Evolutionary conservation across 1,140 invertebrate species (phyloP), one percentile per base, ranked within the genome.

Genomic region (Zophobas morio): DNA sequence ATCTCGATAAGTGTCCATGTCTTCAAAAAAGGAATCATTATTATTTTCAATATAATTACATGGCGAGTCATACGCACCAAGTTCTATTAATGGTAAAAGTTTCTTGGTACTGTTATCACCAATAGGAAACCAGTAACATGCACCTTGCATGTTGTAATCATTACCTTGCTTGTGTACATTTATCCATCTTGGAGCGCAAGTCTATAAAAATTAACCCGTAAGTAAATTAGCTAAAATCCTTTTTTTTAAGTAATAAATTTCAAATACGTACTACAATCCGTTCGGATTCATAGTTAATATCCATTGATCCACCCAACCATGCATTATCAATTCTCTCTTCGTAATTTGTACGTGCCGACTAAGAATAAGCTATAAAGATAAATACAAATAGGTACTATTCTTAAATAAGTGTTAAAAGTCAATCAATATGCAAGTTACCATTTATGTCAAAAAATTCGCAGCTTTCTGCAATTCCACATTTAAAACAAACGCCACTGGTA

Each of bases 301-400:
- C 79, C 75, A 80, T 80, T 1, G 79, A 54, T 6, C 75, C 79
- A n/a, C 79, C 79, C 51, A 78, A 71, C 79, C 79, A 80, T 1
- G 79, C 75, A 53, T 76, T 36, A 49, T 80, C 79, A 1, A 77
- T 33, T 20, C 49, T 70, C 39, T 79, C 72, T 5, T 34, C 57
- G 47, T 63, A 75, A 51, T 49, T 34, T 51, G 2, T 34, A 51
- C 6, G 1, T 8, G 33, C 3, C 6, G 66, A 2, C 1, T 8
- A 6, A 6, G 1, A 40, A 35, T 39, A 20, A 20, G 20, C 20
- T 20, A 20, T 20, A 20, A 20, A 20, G 20, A 20, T 20, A 20
- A 20, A 20, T 20, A 20, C 20, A 20, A 20, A 20, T 20, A 20
- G 20, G 20, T 20, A 20, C 20, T 20, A 20, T 20, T 20, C 20